phyloP scores from a whole-genome alignment of 2,888 invertebrate genomes.

The Punctoribates punctum region DNA sequence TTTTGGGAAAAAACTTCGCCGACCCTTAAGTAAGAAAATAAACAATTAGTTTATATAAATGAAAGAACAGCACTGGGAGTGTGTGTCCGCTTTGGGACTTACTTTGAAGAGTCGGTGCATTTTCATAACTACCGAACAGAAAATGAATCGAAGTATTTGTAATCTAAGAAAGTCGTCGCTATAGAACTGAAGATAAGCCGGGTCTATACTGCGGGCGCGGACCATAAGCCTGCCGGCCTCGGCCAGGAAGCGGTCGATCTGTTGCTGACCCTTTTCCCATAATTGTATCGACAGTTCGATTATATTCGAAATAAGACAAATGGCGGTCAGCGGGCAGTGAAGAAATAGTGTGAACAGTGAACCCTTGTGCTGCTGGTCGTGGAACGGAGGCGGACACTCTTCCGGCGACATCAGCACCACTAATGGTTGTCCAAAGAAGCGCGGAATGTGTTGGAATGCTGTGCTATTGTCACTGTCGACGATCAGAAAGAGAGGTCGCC shows the following conservation, averaged over 20 bases:
- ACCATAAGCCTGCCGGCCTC: slow-evolving; percentile 80
- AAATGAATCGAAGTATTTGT: slow-evolving; percentile 80
- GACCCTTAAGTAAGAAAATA: slow-evolving; percentile 56
- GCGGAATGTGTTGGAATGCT: slow-evolving; percentile 69
- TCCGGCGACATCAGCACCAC: slow-evolving; percentile 90
- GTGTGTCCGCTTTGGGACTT: no score
- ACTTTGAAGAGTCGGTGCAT: slow-evolving; percentile 73
- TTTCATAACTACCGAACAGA: slow-evolving; percentile 84
- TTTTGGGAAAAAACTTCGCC: slow-evolving; percentile 75
- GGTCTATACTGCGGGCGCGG: slow-evolving; percentile 66
- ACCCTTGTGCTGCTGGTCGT: slow-evolving; percentile 65
- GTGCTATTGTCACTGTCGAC: slow-evolving; percentile 82
- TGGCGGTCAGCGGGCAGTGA: slow-evolving; percentile 85
- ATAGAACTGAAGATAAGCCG: slow-evolving; percentile 70
- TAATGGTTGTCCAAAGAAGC: slow-evolving; percentile 86
- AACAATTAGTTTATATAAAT: no score
- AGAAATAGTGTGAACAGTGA: slow-evolving; percentile 92
- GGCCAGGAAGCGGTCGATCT: slow-evolving; percentile 80
- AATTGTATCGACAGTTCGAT: slow-evolving; percentile 75
- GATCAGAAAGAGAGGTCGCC: slow-evolving; percentile 86
- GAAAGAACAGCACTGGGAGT: no score
- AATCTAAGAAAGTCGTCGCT: slow-evolving; percentile 91
- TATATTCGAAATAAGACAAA: slow-evolving; percentile 86
- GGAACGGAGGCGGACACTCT: slow-evolving; percentile 77
- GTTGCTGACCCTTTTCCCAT: slow-evolving; percentile 85